Base-by-base conservation (phyloP, 2,888 invertebrate genomes). In the Drosophila meridionalis region DNA sequence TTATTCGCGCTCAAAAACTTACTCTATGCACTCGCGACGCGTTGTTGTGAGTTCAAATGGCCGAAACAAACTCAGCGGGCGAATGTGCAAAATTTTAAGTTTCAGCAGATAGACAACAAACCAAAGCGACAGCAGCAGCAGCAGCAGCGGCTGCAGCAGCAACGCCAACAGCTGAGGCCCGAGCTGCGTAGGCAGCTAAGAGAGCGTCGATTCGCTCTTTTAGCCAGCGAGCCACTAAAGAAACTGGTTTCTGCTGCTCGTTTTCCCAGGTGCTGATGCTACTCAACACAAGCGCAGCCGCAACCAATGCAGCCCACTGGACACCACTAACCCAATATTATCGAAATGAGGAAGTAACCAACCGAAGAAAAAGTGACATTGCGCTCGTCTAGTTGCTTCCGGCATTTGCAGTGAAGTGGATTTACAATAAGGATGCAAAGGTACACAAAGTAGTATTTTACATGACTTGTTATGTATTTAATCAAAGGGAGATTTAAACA, bases 401-500 rank as follows among this genome's bases (percentile, higher is more conserved):
- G 88, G 69, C 78, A 80, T 80, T 71, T 62, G 26, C 40, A 48
- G 38, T 52, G 55, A 78, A 43, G 59, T 55, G 55, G 47, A 63
- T 45, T 66, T 64, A 53, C 61, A 80, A 62, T 65, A 68, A 76
- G 76, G 72, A 76, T 68, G 47, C 58, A 76, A 34, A 52, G 43
- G 47, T 32, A n/a, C 52, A 45, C n/a, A 60, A 53, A 55, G 38
- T 75, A 47, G 70, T 28, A 47, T 53, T 67, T 67, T 80, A 56
- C 66, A 34, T 76, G 70, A 73, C 90, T 87, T 90, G 90, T 87
- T 87, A 88, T 89, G 62, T 83, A 67, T 89, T 87, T 87, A 87
- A 90, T 90, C 87, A 90, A 53, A 73, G 50, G 90, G 82, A 83
- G 89, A 87, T 89, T 83, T 90, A 89, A 84, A 83, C 70, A 79